Base-by-base conservation (phyloP, 1,140 invertebrate genomes). In the Megathymus violae region DNA sequence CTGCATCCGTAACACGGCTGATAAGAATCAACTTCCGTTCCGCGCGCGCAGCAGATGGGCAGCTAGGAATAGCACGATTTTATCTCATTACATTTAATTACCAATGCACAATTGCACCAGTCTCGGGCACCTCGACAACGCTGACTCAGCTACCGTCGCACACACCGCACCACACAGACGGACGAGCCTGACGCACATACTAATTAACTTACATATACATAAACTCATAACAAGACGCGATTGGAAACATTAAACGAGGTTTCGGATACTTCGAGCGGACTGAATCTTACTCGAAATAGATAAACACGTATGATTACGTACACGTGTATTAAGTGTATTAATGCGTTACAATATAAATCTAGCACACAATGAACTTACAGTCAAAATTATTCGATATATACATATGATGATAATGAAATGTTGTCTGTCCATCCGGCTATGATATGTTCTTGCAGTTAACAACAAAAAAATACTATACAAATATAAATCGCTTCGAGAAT, bases 61-160 rank as follows among this genome's bases (percentile, higher is more conserved):
- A 56, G 74, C 80, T 85, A 82, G 73, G 80, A 87, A 85, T 88
- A 87, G 80, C 79, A 84, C 74, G 78, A 87, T 85, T 84, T 85
- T 80, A 87, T 86, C 83, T 88, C 75, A 85, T 87, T 79, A 81
- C 82, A 81, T 82, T 88, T 87, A 88, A 89, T 89, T 87, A 75
- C 78, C 79, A 77, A 81, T 85, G 74, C 74, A 86, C 83, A 85
- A 85, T 83, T 85, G 79, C 75, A 71, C 34, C 59, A 60, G 70
- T 74, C 83, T 85, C 74, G 63, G 82, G 82, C 78, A 77, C 67
- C 62, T 71, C n/a, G n/a, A n/a, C 65, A 73, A 79, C 48, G 75
- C 63, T 86, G 82, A 86, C 56, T 86, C 76, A 83, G 66, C 52
- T 62, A 54, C 50, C n/a, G n/a, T n/a, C n/a, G n/a, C n/a, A n/a